phyloP scores from a whole-genome alignment of 1,140 invertebrate species.

The Ridgeia piscesae region DNA sequence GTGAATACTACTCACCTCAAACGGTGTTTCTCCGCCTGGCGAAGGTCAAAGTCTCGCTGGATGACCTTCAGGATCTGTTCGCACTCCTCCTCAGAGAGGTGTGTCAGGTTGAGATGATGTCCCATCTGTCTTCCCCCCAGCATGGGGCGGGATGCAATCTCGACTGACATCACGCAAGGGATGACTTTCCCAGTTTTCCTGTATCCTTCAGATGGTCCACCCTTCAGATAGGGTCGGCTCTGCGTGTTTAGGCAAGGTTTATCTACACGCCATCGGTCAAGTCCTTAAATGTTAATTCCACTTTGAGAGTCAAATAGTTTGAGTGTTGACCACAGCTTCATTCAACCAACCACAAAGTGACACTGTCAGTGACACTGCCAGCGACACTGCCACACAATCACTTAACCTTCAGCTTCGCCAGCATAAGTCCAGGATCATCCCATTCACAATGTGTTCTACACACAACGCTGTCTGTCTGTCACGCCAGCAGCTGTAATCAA shows the following conservation, averaged over 20 bases:
- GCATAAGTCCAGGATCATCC: background rate
- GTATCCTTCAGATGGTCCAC: no score
- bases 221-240: background rate
- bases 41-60: slow-evolving; percentile 52
- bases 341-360: background rate
- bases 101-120: slow-evolving; percentile 39
- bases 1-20: slow-evolving; percentile 40
- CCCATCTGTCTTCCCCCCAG: background rate
- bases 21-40: slow-evolving; percentile 46
- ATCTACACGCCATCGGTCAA: background rate
- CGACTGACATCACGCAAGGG: background rate
- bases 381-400: background rate
- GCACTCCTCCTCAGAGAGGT: slow-evolving; percentile 47
- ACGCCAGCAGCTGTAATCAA: background rate
- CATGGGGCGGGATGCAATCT: background rate
- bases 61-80: slow-evolving; percentile 49
- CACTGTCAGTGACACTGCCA: background rate
- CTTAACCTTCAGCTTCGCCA: background rate
- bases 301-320: background rate
- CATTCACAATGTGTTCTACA: background rate
- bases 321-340: background rate
- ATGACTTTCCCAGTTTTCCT: background rate
- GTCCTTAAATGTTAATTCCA: background rate
- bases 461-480: background rate
- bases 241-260: background rate